Evolutionary conservation across 2,113 vertebrate genomes (phyloP), one percentile per base, ranked within the genome.

Genomic region (Gobius niger): DNA sequence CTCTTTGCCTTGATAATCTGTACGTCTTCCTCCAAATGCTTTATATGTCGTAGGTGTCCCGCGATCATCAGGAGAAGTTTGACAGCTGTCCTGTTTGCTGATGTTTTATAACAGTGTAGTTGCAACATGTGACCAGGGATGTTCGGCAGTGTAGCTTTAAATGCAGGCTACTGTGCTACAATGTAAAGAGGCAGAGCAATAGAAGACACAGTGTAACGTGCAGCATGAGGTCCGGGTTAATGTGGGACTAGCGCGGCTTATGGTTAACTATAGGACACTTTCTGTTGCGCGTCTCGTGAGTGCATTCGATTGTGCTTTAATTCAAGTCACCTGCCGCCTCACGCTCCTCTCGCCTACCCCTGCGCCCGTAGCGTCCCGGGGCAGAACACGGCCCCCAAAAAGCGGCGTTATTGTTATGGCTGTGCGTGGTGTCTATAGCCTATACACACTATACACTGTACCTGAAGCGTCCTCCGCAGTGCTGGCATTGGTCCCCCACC

Each of bases 381-480:
- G 34, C 14, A 3, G 40, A 4, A 15, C 14, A 42, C 3, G 10
- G 40, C 15, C 40, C 14, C 8, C 8, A 7, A 7, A n/a, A 42
- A 42, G 34, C 57, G 40, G 57, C 57, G 42, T 42, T 44, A 41
- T 14, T 60, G 57, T 60, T 60, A 40, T 60, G 56, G 1, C 56
- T 1, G 56, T 40, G 54, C 24, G 3, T 15, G 11, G 52, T 10
- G 52, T n/a, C 9, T 24, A 24, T 24, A 24, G 5, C 5, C 3
- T 34, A 10, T 16, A n/a, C 11, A 49, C 11, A 15, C 7, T 49
- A 14, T 19, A 13, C 57, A 12, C 93, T 76, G 57, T 92, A 98
- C 96, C 95, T 95, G 94, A 98, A 97, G 75, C 96, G 88, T 6
- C 96, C 96, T 92, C 96, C 96, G 94, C 96, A 98, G 92, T 98